Evolutionary conservation across 2,797 vertebrate genomes (phyloP).

Genomic region (Pogoniulus pusillus): DNA sequence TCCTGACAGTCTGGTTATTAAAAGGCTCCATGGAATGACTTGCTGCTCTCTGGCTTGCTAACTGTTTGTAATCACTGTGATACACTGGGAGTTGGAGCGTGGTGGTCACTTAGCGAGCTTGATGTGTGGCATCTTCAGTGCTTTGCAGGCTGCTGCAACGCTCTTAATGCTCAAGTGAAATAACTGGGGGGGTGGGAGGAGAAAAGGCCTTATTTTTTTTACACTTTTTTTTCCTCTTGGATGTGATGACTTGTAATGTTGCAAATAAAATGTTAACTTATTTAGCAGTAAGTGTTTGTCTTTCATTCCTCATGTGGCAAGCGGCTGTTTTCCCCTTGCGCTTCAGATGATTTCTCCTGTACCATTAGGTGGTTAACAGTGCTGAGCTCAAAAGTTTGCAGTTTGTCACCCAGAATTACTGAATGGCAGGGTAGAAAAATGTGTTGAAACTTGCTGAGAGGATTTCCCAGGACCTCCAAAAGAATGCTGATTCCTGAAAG

Average conservation of each 20-base stretch:
- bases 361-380: neutral
- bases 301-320: slow-evolving; percentile 12
- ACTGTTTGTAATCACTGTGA: neutral
- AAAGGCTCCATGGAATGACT: neutral
- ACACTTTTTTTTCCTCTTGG: neutral
- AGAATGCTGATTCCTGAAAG: neutral
- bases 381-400: neutral
- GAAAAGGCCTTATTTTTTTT: neutral
- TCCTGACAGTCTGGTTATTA: neutral
- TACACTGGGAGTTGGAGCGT: neutral
- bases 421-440: neutral
- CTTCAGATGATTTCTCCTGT: neutral
- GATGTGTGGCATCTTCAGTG: neutral
- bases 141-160: neutral
- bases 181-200: neutral
- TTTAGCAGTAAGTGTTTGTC: slow-evolving; percentile 63
- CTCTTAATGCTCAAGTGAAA: neutral
- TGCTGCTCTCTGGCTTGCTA: neutral
- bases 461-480: neutral
- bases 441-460: neutral
- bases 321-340: neutral
- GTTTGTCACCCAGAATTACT: neutral
- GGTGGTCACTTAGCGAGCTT: neutral
- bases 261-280: slow-evolving; percentile 51
- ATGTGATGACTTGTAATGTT: slow-evolving; percentile 16